These are phyloP conservation scores for Trachelus tabidus DNA, from an alignment of 2,888 invertebrate species.

Conservation along the genomic window DNA sequence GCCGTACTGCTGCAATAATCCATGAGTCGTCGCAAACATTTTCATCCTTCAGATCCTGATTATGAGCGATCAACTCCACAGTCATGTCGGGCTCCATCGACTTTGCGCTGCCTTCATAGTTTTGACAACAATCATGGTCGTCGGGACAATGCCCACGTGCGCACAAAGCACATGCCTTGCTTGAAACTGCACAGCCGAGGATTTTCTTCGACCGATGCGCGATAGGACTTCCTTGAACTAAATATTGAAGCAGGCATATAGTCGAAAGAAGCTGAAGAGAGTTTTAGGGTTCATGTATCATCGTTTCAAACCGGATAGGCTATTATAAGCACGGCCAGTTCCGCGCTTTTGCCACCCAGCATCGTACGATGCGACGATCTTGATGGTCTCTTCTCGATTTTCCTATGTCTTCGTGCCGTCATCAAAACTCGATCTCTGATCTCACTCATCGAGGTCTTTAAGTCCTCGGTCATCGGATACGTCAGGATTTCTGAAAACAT, in stretches of 20 bases:
- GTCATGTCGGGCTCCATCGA: constrained; percentile 36
- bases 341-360: constrained; percentile 24
- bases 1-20: constrained; percentile 28
- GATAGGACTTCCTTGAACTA: too few relatives aligned
- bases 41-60: constrained; percentile 23
- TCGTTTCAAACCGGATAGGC: neutral
- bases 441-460: too few relatives aligned
- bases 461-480: too few relatives aligned
- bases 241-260: too few relatives aligned
- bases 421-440: too few relatives aligned
- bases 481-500: too few relatives aligned
- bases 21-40: constrained; percentile 30
- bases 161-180: constrained; percentile 13
- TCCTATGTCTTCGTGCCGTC: too few relatives aligned
- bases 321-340: constrained; percentile 19
- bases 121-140: constrained; percentile 31
- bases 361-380: constrained; percentile 14
- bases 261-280: too few relatives aligned
- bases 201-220: too few relatives aligned
- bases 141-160: constrained; percentile 11
- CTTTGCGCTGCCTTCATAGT: constrained; percentile 33
- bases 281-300: too few relatives aligned
- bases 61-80: constrained; percentile 25
- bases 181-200: too few relatives aligned
- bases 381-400: neutral